Conservation (phyloP, 2,888 invertebrate genomes). For the Oxystoma pomonae region DNA sequence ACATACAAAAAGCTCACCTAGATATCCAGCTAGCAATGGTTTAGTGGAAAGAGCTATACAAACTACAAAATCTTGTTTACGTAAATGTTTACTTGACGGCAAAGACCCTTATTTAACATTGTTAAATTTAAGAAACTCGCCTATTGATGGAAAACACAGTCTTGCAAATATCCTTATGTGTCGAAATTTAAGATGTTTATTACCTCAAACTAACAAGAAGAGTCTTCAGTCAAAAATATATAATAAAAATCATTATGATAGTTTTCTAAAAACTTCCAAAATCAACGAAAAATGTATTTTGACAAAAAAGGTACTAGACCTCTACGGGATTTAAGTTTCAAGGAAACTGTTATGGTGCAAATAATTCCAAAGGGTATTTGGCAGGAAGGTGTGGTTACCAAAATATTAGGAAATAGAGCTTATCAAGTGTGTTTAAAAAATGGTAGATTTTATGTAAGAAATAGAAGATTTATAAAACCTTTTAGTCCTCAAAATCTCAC, state of each 20-base stretch:
- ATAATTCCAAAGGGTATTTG: neutral
- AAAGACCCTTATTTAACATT: too few species aligned
- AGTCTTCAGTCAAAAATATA: slow-evolving; percentile 1
- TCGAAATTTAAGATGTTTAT: slow-evolving; percentile 5
- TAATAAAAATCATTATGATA: slow-evolving; percentile 8
- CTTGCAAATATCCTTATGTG: slow-evolving; percentile 6
- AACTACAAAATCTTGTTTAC: neutral
- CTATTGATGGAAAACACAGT: slow-evolving; percentile 4
- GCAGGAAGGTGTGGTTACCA: neutral
- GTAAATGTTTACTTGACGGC: neutral
- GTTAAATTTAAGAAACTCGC: slow-evolving; percentile 6
- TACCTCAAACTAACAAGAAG: neutral
- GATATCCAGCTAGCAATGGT: slow-evolving; percentile 10
- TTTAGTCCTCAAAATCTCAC: too few species aligned
- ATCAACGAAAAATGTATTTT: slow-evolving; percentile 7
- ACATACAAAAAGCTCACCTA: slow-evolving; percentile 7
- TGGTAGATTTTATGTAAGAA: neutral
- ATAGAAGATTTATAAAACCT: neutral
- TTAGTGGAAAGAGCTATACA: neutral
- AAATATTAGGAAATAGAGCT: neutral
- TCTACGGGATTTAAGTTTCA: neutral
- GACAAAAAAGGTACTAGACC: slow-evolving; percentile 5
- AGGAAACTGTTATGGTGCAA: neutral
- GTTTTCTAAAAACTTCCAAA: slow-evolving; percentile 3
- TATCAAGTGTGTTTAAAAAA: neutral